phyloP scores from a whole-genome alignment of 1,140 invertebrate species.

The Camponotus floridanus region DNA sequence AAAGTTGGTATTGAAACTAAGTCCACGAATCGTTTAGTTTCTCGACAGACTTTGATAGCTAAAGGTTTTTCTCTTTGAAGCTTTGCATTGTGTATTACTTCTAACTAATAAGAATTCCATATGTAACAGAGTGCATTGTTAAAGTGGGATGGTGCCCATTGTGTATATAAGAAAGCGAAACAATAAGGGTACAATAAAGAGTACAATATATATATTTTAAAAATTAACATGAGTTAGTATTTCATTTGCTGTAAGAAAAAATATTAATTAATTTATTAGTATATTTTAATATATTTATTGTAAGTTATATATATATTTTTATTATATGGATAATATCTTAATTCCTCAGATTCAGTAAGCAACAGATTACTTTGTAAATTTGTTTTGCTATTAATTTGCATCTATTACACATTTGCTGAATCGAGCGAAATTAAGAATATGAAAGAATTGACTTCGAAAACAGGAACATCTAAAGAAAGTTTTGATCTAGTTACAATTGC shows the following conservation, averaged over 20 bases:
- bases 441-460: conserved; percentile 7
- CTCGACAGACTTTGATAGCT: conserved; percentile 63
- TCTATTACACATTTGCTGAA: conserved; percentile 55
- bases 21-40: conserved; percentile 73
- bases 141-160: not conserved
- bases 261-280: not conserved
- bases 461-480: conserved; percentile 31
- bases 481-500: conserved; percentile 73
- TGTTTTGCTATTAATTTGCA: conserved; percentile 70
- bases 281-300: not conserved
- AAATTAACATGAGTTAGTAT: conserved; percentile 48
- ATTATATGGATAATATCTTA: not conserved
- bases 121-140: not conserved
- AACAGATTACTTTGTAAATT: conserved; percentile 65
- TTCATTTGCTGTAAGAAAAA: not conserved
- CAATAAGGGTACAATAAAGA: no score
- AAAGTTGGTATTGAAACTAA: conserved; percentile 67
- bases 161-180: not conserved
- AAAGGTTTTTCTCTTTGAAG: conserved; percentile 40
- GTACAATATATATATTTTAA: not conserved
- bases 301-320: not conserved
- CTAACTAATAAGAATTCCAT: not conserved
- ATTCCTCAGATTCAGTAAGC: conserved; percentile 68
- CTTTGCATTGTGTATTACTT: not conserved
- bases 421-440: not conserved